Evolutionary conservation across 37 sponge, comb jelly and placozoan genomes (phyloP).

Genomic region (Chondrosia reniformis): DNA sequence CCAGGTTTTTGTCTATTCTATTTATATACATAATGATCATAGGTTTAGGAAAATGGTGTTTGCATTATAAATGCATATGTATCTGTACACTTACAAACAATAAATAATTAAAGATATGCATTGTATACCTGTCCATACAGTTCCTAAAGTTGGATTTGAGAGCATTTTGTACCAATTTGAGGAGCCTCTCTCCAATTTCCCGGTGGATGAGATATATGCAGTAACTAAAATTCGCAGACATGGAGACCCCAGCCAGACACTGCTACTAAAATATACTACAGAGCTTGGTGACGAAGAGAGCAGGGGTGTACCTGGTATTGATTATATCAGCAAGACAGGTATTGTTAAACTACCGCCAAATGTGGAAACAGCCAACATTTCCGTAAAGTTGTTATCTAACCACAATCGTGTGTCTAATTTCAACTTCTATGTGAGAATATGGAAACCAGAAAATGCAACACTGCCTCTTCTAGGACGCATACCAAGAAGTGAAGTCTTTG

Average conservation of each 20-base stretch:
- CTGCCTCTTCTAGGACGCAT: not conserved
- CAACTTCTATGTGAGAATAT: not conserved
- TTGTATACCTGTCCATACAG: not conserved
- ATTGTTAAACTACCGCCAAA: not conserved
- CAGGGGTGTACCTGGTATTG: conserved; percentile 10
- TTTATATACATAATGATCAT: too few relatives aligned
- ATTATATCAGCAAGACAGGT: not conserved
- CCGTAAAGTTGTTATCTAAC: conserved; percentile 29
- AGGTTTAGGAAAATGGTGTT: too few relatives aligned
- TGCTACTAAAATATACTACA: conserved; percentile 18
- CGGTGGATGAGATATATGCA: conserved; percentile 2
- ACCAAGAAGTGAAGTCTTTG: not conserved
- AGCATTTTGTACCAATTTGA: not conserved
- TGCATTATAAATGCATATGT: too few relatives aligned
- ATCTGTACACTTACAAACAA: too few relatives aligned
- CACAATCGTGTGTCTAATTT: not conserved
- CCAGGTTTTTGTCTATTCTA: too few relatives aligned
- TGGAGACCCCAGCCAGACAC: conserved; percentile 19
- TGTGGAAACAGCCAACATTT: not conserved
- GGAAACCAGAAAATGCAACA: not conserved
- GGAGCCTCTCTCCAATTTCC: conserved; percentile 53
- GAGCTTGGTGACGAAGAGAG: not conserved
- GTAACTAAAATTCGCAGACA: conserved; percentile 1
- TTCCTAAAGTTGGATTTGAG: conserved; percentile 14
- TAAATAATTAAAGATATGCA: too few relatives aligned